Base-by-base conservation (phyloP, 1,140 invertebrate genomes). In the Theocolax elegans region DNA sequence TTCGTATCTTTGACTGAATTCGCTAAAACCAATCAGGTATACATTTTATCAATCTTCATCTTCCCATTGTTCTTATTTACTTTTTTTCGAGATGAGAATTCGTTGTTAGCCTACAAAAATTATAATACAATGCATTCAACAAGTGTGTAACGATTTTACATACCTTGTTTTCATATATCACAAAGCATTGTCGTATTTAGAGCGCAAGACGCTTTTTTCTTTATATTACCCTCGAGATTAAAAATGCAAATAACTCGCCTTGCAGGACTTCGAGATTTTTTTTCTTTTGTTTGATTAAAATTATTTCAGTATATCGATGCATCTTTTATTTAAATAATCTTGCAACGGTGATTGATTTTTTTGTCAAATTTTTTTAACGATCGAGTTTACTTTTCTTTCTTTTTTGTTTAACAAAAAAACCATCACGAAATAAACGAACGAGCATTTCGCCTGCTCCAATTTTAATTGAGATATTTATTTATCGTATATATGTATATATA, bases 81-180 rank as follows among this genome's bases (percentile, higher is more conserved):
- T n/a, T n/a, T n/a, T n/a, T 64, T 40, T 48, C 13, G 27, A 69
- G 40, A 42, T 12, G 25, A 48, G 31, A 68, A 63, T 70, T 54
- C 40, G 46, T 70, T 56, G 25, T 63, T 64, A 70, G 40, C 42
- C 23, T 23, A 65, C 40, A 63, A 53, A 58, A 64, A 38, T 63
- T 38, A 42, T 66, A 27, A 31, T 19, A 51, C 69, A 65, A 71
- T 71, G 69, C 69, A 59, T 42, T 65, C 49, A 23, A 71, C 60
- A 56, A 69, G 58, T 62, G 19, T 12, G 17, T 12, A 31, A 68
- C 13, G 51, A 40, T 17, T 40, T 51, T 40, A 48, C n/a, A 42
- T 51, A 56, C n/a, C 48, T 69, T 62, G 67, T 62, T 68, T 60
- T 51, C 60, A 58, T 42, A 51, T 60, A 70, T 70, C 67, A 70